Conservation (phyloP, 2,113 vertebrate genomes). For the Dasyornis broadbenti region DNA sequence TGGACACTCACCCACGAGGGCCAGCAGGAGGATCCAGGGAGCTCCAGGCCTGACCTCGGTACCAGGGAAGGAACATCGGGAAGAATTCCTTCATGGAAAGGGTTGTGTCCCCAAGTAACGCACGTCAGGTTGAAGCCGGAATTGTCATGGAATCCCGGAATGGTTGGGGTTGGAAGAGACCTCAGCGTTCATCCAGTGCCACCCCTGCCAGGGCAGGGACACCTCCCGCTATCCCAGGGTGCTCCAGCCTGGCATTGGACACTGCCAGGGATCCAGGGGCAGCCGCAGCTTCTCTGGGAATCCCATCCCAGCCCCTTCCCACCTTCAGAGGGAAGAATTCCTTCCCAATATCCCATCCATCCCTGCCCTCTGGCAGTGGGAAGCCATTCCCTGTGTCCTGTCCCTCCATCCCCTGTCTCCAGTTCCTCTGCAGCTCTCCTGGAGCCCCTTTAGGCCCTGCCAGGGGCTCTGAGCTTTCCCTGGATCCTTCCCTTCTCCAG, state of each 20-base stretch:
- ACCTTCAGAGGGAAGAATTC: not conserved
- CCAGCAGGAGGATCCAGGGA: too few relatives aligned
- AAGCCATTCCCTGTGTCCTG: not conserved
- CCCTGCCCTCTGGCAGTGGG: not conserved
- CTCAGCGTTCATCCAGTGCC: rapidly evolving
- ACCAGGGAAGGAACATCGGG: too few relatives aligned
- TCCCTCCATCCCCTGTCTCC: not conserved
- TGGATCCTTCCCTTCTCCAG: not conserved
- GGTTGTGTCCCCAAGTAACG: too few relatives aligned
- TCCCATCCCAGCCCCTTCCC: not conserved
- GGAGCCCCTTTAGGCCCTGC: not conserved
- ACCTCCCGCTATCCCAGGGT: not conserved
- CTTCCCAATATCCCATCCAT: rapidly evolving
- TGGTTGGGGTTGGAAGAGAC: not conserved
- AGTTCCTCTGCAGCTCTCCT: not conserved
- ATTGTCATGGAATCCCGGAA: not conserved
- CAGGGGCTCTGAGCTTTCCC: not conserved
- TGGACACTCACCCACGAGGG: too few relatives aligned
- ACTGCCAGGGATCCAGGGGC: not conserved
- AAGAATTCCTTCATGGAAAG: too few relatives aligned
- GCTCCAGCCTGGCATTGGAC: not conserved
- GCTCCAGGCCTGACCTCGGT: too few relatives aligned
- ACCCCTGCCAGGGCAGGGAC: not conserved
- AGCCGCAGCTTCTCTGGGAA: not conserved
- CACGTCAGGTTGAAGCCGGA: too few relatives aligned